A percentile compares a stretch with the other conserved stretches of the same genome.
These are phyloP conservation scores for Corydoras maculifer DNA, from an alignment of 2,113 vertebrate species.

Conservation along the genomic window DNA sequence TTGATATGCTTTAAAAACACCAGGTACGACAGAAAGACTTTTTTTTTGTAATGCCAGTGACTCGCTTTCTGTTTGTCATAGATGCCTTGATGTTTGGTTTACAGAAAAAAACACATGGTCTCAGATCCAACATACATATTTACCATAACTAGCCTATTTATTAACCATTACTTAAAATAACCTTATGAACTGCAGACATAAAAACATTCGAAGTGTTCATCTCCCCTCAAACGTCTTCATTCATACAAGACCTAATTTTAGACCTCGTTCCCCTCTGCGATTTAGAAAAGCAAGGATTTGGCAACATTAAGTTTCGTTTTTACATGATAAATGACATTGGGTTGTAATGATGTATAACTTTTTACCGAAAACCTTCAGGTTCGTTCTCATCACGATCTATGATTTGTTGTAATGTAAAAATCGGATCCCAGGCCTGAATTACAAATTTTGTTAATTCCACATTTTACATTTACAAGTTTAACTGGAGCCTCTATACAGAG, in stretches of 20 bases:
- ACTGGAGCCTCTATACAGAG: no score
- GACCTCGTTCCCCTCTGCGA: slow-evolving; percentile 45
- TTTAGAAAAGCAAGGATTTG: slow-evolving; percentile 46
- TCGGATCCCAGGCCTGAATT: no score
- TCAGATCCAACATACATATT: slow-evolving; percentile 58
- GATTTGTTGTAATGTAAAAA: no score
- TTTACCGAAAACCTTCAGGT: no score
- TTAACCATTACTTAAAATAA: slow-evolving; percentile 45
- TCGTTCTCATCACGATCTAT: no score
- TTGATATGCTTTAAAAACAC: slow-evolving; percentile 21
- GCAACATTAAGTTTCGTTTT: slow-evolving; percentile 56
- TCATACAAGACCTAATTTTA: slow-evolving; percentile 47
- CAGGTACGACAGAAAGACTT: slow-evolving; percentile 6
- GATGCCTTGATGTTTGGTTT: neutral
- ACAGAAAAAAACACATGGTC: slow-evolving; percentile 30
- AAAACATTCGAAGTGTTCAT: slow-evolving; percentile 45
- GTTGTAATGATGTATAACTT: no score
- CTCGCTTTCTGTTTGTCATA: no score
- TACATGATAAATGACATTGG: slow-evolving; percentile 36
- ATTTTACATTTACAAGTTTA: no score
- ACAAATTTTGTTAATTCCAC: no score
- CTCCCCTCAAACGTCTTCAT: slow-evolving; percentile 11
- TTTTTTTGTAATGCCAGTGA: neutral
- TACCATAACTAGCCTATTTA: slow-evolving; percentile 52
- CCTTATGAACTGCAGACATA: slow-evolving; percentile 46